Percentiles rank a stretch among this genome's conserved stretches.
phyloP scores from a whole-genome alignment of 2,797 vertebrate genomes.

The Eospalax fontanierii region DNA sequence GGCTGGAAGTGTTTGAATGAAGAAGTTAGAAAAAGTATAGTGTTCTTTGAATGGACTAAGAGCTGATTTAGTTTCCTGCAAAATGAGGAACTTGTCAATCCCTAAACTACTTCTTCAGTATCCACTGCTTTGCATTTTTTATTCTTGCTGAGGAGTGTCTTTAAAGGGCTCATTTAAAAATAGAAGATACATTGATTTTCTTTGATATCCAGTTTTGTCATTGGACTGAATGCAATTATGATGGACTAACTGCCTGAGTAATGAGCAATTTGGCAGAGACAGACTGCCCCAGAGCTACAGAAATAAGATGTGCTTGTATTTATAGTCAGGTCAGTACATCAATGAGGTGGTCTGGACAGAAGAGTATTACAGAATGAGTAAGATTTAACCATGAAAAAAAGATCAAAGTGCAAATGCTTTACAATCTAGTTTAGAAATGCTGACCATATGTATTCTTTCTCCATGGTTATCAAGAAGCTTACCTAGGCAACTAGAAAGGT shows the following conservation, averaged over 20 bases:
- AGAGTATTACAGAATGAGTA: neutral
- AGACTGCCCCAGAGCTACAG: conserved; percentile 14
- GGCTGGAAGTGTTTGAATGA: neutral
- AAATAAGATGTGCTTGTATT: neutral
- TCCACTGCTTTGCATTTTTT: conserved; percentile 20
- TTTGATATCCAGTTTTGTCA: neutral
- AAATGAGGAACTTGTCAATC: neutral
- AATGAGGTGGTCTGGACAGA: neutral
- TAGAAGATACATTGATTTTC: conserved; percentile 1
- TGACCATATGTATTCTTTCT: neutral
- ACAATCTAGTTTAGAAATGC: neutral
- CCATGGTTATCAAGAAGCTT: neutral
- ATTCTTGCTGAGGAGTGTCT: conserved; percentile 33
- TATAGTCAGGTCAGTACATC: neutral
- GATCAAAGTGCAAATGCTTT: neutral
- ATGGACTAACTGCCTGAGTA: neutral
- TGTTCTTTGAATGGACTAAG: neutral
- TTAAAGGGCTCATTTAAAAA: conserved; percentile 23
- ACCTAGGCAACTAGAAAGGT: neutral
- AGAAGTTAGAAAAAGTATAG: neutral
- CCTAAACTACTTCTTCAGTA: neutral
- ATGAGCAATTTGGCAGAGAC: conserved; percentile 7
- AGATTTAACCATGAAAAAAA: neutral
- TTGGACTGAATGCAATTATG: conserved; percentile 4
- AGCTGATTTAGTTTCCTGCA: neutral